phyloP scores from a whole-genome alignment of 1,140 invertebrate species.

The Diploscapter pachys region DNA sequence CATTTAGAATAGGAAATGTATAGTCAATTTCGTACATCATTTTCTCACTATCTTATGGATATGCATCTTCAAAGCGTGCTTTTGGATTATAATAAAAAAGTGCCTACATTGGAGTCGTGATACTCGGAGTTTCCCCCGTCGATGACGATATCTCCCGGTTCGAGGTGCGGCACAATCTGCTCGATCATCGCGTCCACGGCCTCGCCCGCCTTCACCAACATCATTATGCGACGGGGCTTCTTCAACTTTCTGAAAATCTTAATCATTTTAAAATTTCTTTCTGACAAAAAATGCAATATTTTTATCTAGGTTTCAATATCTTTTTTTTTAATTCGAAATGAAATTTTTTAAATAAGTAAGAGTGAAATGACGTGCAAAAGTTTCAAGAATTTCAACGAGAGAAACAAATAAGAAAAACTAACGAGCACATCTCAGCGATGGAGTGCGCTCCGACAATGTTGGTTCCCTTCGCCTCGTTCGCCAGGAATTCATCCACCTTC shows the following conservation, averaged over 20 bases:
- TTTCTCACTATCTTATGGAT: too few species aligned
- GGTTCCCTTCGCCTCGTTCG: slow-evolving; percentile 77
- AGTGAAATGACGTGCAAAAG: too few species aligned
- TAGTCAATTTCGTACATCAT: too few species aligned
- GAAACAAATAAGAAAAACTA: slow-evolving; percentile 14
- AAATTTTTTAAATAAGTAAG: too few species aligned
- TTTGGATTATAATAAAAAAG: slow-evolving; percentile 12
- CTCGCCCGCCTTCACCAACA: slow-evolving; percentile 92
- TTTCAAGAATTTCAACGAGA: neutral
- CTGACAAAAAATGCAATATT: slow-evolving; percentile 10
- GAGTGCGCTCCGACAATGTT: slow-evolving; percentile 91
- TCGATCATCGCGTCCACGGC: slow-evolving; percentile 94
- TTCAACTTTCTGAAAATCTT: slow-evolving; percentile 73
- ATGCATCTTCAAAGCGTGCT: neutral
- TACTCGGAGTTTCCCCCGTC: slow-evolving; percentile 99
- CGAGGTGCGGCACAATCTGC: slow-evolving; percentile 77
- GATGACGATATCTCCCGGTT: slow-evolving; percentile 87
- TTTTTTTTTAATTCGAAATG: neutral
- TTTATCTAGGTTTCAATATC: slow-evolving; percentile 12
- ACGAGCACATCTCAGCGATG: slow-evolving; percentile 81
- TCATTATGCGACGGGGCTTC: slow-evolving; percentile 84
- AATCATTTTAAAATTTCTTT: slow-evolving; percentile 16
- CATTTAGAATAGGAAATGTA: too few species aligned
- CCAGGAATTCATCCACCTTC: slow-evolving; percentile 77
- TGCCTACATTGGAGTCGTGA: slow-evolving; percentile 72